Evolutionary conservation across 2,888 invertebrate species (phyloP).

Genomic region (Neoaliturus tenellus): DNA sequence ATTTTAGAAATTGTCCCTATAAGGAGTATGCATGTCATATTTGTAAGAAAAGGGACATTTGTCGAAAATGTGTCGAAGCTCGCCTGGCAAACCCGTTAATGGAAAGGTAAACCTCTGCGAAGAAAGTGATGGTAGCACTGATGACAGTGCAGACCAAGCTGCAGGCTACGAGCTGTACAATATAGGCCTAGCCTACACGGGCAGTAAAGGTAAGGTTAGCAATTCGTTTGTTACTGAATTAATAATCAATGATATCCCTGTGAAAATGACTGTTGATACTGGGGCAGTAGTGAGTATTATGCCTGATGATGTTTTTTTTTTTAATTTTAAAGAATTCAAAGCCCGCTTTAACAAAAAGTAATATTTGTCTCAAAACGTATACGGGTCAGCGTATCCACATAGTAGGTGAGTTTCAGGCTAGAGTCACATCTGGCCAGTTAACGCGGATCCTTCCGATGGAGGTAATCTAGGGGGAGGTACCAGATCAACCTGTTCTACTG

Average conservation of each 20-base stretch:
- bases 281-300: neutral
- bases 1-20: neutral
- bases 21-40: neutral
- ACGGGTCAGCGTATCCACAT: neutral
- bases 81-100: neutral
- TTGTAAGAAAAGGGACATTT: conserved; percentile 1
- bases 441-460: neutral
- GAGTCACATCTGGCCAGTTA: neutral
- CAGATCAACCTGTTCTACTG: neutral
- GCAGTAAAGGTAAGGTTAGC: neutral
- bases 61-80: neutral
- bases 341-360: neutral
- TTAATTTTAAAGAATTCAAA: neutral
- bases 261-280: neutral
- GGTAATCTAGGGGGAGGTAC: neutral
- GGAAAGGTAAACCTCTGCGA: neutral
- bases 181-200: neutral
- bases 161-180: neutral
- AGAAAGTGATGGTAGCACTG: neutral
- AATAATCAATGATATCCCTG: neutral
- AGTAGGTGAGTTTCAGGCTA: neutral
- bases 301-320: neutral
- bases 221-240: neutral
- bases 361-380: neutral
- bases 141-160: neutral